phyloP scores from a whole-genome alignment of 1,140 invertebrate species.

The Pectinophora gossypiella region DNA sequence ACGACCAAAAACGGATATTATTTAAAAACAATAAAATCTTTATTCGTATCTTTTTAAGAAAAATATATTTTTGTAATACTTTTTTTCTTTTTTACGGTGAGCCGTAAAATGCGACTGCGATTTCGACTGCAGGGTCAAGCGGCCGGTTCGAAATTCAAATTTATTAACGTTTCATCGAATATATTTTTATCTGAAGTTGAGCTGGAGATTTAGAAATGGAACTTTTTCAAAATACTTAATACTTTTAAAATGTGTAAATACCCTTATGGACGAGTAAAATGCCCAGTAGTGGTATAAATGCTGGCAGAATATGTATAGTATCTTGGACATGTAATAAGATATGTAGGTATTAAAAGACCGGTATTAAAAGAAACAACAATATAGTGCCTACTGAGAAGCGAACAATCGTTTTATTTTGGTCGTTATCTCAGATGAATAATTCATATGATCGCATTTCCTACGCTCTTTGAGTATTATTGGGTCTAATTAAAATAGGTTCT shows the following conservation, averaged over 20 bases:
- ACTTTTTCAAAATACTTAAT: too few species aligned
- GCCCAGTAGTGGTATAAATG: too few species aligned
- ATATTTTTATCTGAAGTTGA: conserved; percentile 6
- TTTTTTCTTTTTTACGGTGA: conserved; percentile 36
- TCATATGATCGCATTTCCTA: conserved; percentile 57
- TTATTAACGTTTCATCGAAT: conserved; percentile 16
- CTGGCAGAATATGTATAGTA: too few species aligned
- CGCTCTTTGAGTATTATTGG: conserved; percentile 30
- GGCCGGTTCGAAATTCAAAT: conserved; percentile 29
- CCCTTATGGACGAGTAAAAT: too few species aligned
- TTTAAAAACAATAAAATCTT: too few species aligned
- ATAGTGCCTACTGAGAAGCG: conserved; percentile 58
- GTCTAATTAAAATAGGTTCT: conserved; percentile 31
- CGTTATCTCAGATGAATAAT: conserved; percentile 54
- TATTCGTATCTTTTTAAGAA: too few species aligned
- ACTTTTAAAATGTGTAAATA: too few species aligned
- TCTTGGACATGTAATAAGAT: too few species aligned
- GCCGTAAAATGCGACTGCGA: conserved; percentile 41
- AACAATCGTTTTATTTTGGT: conserved; percentile 60
- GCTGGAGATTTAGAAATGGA: background rate
- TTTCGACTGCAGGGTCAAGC: conserved; percentile 28
- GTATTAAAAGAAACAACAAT: too few species aligned
- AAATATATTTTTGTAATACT: conserved; percentile 27
- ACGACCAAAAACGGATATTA: too few species aligned
- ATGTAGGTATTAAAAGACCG: too few species aligned